Base-by-base conservation (phyloP, 1,140 invertebrate species). In the Episyrphus balteatus region DNA sequence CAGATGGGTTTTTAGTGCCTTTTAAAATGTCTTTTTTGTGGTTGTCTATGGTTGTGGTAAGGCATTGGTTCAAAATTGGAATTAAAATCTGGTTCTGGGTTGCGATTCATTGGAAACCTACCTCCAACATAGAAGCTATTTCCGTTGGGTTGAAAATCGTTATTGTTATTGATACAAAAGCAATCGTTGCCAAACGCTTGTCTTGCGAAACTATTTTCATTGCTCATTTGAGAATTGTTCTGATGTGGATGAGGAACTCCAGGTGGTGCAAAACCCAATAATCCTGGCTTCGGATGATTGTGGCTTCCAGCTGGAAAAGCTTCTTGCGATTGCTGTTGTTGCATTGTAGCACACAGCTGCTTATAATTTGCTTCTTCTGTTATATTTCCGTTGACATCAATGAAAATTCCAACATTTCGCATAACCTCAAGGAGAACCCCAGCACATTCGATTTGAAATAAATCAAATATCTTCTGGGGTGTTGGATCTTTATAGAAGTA, bases 231-330 rank as follows among this genome's bases (percentile, higher is more conserved):
- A 5, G 21, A 26, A 26, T 26, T 37, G 11, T 26, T 26, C 3
- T 26, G 21, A 26, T 26, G 19, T 18, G 40, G 40, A 18, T 18
- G 18, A 14, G 12, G 13, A 17, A 7, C 5, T 7, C 40, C 40
- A 42, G 40, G 40, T 8, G 21, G 21, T 14, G 40, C 40, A 18
- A 42, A 14, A 42, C 40, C 40, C 40, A 42, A 42, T n/a, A 42
- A 13, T 13, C 40, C 40, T 2, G 40, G 40, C 40, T 42, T 42
- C 5, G 40, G 3, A 13, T 14, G 9, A 10, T 40, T 14, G 9
- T 13, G 9, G 15, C 17, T 9, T 13, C 9, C 9, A 10, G 21
- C 21, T 26, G 21, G 3, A 5, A 8, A 26, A 5, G 21, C 8
- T 26, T 26, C 3, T 26, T 26, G 13, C 6, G 3, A 11, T 37